Percentiles rank a stretch among this genome's conserved stretches.
These are phyloP conservation scores for Leptatherina wallacei DNA, from an alignment of 2,797 vertebrate genomes.

Conservation along the genomic window DNA sequence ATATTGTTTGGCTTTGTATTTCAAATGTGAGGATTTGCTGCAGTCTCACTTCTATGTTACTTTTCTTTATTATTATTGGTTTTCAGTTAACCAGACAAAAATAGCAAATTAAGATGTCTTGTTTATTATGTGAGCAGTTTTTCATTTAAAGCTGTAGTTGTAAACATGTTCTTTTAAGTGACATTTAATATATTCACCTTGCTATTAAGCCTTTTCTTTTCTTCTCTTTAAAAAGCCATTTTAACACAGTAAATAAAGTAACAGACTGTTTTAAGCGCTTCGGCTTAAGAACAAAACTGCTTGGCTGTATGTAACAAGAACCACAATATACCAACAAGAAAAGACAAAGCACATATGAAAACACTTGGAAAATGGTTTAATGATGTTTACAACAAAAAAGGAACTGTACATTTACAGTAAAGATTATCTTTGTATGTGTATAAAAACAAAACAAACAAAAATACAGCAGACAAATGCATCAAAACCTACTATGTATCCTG, in stretches of 20 bases:
- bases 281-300: background rate
- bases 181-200: background rate
- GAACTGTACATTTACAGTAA: conserved; percentile 99
- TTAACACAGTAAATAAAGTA: no score
- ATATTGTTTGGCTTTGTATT: background rate
- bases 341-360: conserved; percentile 83
- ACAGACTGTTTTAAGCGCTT: background rate
- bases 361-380: conserved; percentile 99
- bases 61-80: background rate
- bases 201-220: no score
- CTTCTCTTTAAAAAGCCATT: no score
- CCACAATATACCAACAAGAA: conserved; percentile 23
- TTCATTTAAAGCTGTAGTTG: background rate
- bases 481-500: conserved; percentile 96
- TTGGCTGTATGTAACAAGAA: background rate
- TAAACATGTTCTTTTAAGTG: background rate
- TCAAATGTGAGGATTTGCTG: background rate
- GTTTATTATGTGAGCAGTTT: background rate
- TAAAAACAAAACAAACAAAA: conserved; percentile 87
- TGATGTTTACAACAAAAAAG: conserved; percentile 99
- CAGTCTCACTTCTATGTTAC: background rate
- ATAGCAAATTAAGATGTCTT: background rate
- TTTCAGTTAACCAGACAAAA: background rate
- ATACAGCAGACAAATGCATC: conserved; percentile 99
- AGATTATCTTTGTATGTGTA: conserved; percentile 97